These are phyloP conservation scores for Apocheima hispidaria DNA, from an alignment of 2,888 invertebrate genomes.

Conservation along the genomic window DNA sequence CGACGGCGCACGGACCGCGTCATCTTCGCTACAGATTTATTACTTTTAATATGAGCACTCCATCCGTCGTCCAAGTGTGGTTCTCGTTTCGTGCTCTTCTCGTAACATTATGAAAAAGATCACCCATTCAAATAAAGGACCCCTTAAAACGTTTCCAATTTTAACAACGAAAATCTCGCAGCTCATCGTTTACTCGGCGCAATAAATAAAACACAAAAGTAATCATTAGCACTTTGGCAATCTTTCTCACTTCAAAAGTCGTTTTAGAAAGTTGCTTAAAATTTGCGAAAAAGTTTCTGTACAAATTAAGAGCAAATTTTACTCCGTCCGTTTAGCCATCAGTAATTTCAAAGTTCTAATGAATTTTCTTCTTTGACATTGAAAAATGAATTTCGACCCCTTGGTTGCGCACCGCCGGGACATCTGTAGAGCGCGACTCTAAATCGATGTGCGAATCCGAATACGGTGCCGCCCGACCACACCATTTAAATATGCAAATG, in stretches of 20 bases:
- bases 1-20: slow-evolving; percentile 55
- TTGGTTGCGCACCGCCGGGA: slow-evolving; percentile 69
- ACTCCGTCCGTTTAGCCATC: slow-evolving; percentile 85
- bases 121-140: slow-evolving; percentile 7
- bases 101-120: slow-evolving; percentile 38
- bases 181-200: slow-evolving; percentile 46
- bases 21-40: slow-evolving; percentile 77
- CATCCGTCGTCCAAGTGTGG: slow-evolving; percentile 63
- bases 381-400: slow-evolving; percentile 83
- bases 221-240: slow-evolving; percentile 79
- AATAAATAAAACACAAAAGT: slow-evolving; percentile 70
- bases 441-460: slow-evolving; percentile 63
- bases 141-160: slow-evolving; percentile 16
- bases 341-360: slow-evolving; percentile 86
- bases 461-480: slow-evolving; percentile 51
- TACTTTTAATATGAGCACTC: slow-evolving; percentile 78
- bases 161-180: slow-evolving; percentile 36
- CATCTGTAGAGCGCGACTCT: slow-evolving; percentile 66
- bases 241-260: slow-evolving; percentile 82
- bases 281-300: slow-evolving; percentile 81
- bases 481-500: slow-evolving; percentile 52
- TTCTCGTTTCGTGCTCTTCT: slow-evolving; percentile 56
- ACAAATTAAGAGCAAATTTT: slow-evolving; percentile 85
- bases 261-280: slow-evolving; percentile 78
- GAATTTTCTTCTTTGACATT: slow-evolving; percentile 85